These are phyloP conservation scores for Pteruthius melanotis DNA, from an alignment of 2,113 vertebrate species.

Conservation along the genomic window DNA sequence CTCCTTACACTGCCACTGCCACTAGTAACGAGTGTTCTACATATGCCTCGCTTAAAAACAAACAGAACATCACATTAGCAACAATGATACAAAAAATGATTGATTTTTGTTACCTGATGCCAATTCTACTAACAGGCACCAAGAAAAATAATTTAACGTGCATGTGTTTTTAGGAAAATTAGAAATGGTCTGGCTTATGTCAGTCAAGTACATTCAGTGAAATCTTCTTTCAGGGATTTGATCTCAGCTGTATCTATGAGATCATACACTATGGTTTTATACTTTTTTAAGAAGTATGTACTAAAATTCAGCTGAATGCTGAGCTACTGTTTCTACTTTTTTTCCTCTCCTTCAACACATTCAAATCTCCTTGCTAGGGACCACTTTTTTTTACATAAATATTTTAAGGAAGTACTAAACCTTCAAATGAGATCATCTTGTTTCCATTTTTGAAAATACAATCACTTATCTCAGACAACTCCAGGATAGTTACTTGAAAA, in stretches of 20 bases:
- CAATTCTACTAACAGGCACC: not conserved
- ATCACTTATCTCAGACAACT: not conserved
- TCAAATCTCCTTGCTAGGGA: not conserved
- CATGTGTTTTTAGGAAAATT: not conserved
- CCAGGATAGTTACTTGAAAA: not conserved
- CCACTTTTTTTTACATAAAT: not conserved
- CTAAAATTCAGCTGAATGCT: not conserved
- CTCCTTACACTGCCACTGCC: not conserved
- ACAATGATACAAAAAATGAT: not conserved
- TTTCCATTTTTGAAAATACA: slow-evolving; percentile 3
- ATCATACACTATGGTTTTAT: not conserved
- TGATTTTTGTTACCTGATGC: not conserved
- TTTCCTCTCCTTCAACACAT: not conserved
- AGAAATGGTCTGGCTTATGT: not conserved
- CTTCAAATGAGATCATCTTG: not conserved
- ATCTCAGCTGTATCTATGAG: not conserved
- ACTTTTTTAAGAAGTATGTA: not conserved
- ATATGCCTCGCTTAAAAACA: not conserved
- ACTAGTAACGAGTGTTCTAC: not conserved
- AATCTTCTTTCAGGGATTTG: not conserved
- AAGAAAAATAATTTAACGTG: not conserved
- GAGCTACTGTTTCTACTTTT: not conserved
- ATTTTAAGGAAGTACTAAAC: not conserved
- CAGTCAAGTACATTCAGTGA: not conserved
- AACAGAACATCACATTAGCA: not conserved